Percentiles rank a stretch among this genome's conserved stretches.
These are phyloP conservation scores for Leptopilina boulardi DNA, from an alignment of 1,140 invertebrate species.

Conservation along the genomic window DNA sequence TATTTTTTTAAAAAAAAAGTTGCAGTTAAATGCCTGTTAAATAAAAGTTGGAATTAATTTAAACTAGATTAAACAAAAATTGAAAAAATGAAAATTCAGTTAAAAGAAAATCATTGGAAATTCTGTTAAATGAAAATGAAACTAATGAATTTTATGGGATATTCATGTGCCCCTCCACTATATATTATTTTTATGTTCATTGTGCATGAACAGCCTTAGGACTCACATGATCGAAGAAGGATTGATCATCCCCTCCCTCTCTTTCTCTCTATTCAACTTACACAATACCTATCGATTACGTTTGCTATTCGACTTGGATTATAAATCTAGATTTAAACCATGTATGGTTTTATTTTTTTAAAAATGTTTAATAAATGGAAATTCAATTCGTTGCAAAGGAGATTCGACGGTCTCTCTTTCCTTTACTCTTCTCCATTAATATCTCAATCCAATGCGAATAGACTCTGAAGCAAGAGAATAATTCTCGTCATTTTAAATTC, in stretches of 20 bases:
- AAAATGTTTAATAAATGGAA: conserved; percentile 36
- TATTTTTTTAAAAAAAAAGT: no score
- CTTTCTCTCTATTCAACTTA: conserved; percentile 35
- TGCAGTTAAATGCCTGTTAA: no score
- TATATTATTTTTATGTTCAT: conserved; percentile 41
- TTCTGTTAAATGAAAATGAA: no score
- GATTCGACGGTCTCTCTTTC: conserved; percentile 21
- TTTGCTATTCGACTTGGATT: conserved; percentile 35
- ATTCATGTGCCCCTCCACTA: no score
- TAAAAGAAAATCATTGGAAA: no score
- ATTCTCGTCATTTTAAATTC: conserved; percentile 18
- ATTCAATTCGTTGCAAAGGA: conserved; percentile 28
- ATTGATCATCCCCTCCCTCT: conserved; percentile 14
- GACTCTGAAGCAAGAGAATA: not conserved
- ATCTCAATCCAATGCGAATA: conserved; percentile 14
- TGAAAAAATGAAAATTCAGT: no score
- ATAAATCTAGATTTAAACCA: conserved; percentile 43
- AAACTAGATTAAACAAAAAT: no score
- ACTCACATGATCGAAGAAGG: conserved; percentile 39
- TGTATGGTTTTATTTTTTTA: conserved; percentile 35
- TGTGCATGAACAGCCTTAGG: conserved; percentile 41
- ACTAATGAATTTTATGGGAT: no score
- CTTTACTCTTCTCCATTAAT: conserved; percentile 28
- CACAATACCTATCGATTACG: conserved; percentile 42
- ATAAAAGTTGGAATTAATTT: no score